phyloP scores from a whole-genome alignment of 2,113 vertebrate genomes.

The Onychorhynchus coronatus region DNA sequence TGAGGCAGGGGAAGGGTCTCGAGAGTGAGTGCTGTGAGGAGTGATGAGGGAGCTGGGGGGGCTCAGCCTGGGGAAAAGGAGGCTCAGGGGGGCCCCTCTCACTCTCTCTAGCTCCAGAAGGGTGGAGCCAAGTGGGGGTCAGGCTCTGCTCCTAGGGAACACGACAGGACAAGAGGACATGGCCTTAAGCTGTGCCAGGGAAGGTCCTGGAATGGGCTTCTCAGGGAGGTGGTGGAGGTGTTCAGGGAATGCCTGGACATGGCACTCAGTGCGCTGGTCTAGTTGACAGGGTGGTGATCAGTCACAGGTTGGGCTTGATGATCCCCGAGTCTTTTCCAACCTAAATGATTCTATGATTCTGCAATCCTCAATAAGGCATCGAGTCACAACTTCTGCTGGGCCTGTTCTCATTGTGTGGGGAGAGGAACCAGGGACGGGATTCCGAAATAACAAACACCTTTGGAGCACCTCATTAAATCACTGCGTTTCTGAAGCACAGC shows the following conservation, averaged over 20 bases:
- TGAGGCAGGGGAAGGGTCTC: neutral
- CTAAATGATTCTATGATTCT: neutral
- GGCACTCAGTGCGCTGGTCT: neutral
- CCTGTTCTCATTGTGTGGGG: neutral
- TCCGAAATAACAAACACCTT: conserved; percentile 73
- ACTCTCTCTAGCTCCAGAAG: neutral
- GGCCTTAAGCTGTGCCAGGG: accelerated
- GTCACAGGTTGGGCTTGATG: accelerated
- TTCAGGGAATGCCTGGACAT: neutral
- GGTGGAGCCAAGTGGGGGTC: no score
- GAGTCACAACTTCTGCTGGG: conserved; percentile 48
- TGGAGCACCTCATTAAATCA: conserved; percentile 77
- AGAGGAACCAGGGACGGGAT: conserved; percentile 52
- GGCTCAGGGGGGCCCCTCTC: neutral
- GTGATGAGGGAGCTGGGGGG: neutral
- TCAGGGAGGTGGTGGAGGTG: neutral
- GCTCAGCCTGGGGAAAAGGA: neutral
- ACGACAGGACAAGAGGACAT: accelerated
- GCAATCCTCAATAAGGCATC: neutral
- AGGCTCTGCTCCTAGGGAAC: neutral
- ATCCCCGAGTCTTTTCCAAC: neutral
- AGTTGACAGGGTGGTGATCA: neutral
- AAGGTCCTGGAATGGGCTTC: neutral
- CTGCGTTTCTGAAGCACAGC: conserved; percentile 74
- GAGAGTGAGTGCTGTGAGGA: neutral